Evolutionary conservation across 2,113 vertebrate genomes (phyloP).

Genomic region (Xenopus laevis): DNA sequence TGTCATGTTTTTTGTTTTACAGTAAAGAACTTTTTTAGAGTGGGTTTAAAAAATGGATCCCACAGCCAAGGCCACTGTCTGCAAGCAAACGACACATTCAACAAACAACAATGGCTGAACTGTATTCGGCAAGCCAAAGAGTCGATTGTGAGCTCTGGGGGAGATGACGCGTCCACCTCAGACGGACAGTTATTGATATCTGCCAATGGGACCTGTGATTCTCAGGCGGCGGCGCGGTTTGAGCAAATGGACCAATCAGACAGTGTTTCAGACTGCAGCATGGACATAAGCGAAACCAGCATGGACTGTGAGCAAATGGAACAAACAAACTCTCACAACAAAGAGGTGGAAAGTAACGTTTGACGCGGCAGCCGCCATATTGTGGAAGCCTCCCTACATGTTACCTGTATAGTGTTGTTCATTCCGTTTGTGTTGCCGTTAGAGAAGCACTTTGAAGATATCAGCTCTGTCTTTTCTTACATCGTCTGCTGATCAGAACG

Average conservation of each 20-base stretch:
- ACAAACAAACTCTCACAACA: constrained; percentile 61
- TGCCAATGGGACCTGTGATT: constrained; percentile 6
- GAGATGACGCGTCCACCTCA: constrained; percentile 20
- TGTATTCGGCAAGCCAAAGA: constrained; percentile 92
- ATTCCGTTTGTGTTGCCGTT: constrained; percentile 62
- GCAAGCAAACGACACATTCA: constrained; percentile 94
- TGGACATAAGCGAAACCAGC: constrained; percentile 79
- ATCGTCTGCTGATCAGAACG: constrained; percentile 49
- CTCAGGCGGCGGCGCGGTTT: constrained; percentile 51
- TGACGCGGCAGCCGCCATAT: constrained; percentile 52
- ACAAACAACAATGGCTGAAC: constrained; percentile 98
- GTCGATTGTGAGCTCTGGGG: constrained; percentile 56
- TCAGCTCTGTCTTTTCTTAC: constrained; percentile 54
- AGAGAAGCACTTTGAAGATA: constrained; percentile 71
- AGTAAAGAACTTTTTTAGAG: constrained; percentile 96
- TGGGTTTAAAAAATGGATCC: constrained; percentile 72
- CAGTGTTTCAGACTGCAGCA: constrained; percentile 79
- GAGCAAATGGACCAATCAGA: constrained; percentile 80
- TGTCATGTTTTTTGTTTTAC: constrained; percentile 49
- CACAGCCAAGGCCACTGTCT: constrained; percentile 83
- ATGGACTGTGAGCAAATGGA: constrained; percentile 73
- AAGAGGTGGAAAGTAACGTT: constrained; percentile 63
- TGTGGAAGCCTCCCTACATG: background rate
- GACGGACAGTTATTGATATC: constrained; percentile 44
- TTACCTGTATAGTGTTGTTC: constrained; percentile 74